Percentiles rank a stretch among this genome's conserved stretches.
Conservation (phyloP, 2,797 vertebrate genomes). For the Protonibea diacanthus region DNA sequence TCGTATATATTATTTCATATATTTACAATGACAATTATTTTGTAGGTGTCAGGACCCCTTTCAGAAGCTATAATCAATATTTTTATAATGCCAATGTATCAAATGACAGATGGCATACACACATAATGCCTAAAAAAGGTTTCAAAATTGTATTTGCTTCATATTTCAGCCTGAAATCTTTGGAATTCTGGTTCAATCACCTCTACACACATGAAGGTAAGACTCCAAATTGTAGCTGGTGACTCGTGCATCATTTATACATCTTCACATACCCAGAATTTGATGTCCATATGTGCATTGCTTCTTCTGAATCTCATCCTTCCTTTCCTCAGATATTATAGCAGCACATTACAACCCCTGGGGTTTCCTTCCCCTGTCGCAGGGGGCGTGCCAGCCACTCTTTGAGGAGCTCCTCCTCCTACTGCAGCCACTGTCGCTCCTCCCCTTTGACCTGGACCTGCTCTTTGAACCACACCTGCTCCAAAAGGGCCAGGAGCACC, state of each 20-base stretch:
- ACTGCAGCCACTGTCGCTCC: constrained; percentile 94
- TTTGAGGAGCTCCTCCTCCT: constrained; percentile 95
- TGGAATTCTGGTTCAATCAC: constrained; percentile 99
- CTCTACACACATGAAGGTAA: constrained; percentile 96
- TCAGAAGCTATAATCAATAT: background rate
- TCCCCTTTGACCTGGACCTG: constrained; percentile 96
- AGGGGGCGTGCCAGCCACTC: constrained; percentile 90
- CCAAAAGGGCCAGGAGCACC: constrained; percentile 92
- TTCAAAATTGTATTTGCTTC: background rate
- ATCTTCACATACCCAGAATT: background rate
- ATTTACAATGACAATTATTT: no score
- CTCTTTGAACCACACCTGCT: constrained; percentile 93
- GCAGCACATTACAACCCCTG: constrained; percentile 92
- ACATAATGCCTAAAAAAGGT: no score
- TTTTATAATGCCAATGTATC: background rate
- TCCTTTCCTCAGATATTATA: constrained; percentile 86
- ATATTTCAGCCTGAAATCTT: constrained; percentile 90
- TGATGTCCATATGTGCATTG: background rate
- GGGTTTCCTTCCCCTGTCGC: constrained; percentile 93
- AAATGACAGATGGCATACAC: no score
- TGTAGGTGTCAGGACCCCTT: no score
- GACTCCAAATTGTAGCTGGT: background rate
- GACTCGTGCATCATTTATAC: background rate
- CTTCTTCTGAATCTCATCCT: background rate
- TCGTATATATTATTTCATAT: no score